phyloP scores from a whole-genome alignment of 2,113 vertebrate species.

The Amazona guildingii region DNA sequence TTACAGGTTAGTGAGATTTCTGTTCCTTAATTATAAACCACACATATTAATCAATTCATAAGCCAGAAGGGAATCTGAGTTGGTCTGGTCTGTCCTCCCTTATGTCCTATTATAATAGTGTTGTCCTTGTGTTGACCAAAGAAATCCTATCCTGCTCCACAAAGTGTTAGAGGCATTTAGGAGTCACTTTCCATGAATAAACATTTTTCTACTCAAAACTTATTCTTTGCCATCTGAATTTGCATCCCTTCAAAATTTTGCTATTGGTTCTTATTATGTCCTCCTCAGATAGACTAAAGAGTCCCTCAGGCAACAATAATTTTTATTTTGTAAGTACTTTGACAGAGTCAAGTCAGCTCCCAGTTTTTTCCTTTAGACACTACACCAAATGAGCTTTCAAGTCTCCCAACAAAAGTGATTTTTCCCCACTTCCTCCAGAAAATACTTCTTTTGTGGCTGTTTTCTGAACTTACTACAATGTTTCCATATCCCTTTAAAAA shows the following conservation, averaged over 20 bases:
- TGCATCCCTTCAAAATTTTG: not conserved
- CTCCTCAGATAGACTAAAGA: not conserved
- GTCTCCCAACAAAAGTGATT: not conserved
- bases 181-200: not conserved
- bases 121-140: not conserved
- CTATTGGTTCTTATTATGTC: not conserved
- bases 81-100: not conserved
- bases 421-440: not conserved
- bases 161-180: not conserved
- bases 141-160: not conserved
- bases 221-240: not conserved
- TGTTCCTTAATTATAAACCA: not conserved
- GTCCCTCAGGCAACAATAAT: not conserved
- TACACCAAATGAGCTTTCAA: not conserved
- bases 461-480: constrained; percentile 28
- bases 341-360: not conserved
- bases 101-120: not conserved
- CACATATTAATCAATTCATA: not conserved
- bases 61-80: not conserved
- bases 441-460: not conserved
- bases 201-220: not conserved
- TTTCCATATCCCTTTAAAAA: constrained; percentile 44
- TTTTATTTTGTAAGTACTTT: not conserved
- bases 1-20: not conserved
- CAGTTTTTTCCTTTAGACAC: not conserved